Conservation (phyloP, 2,113 vertebrate species). For the Petromus typicus region DNA sequence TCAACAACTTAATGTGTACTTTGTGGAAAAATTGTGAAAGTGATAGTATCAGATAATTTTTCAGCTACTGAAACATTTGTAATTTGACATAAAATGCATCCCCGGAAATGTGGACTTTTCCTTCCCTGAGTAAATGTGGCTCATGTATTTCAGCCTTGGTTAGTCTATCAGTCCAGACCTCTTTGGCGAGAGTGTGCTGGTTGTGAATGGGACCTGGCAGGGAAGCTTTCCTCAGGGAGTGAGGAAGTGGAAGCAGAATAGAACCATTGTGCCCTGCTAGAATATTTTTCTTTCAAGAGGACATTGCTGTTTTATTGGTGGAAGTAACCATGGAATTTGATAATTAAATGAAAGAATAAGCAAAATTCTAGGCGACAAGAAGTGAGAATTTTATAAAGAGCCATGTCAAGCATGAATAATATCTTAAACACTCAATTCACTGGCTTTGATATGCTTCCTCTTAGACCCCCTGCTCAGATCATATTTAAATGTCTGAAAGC, state of each 20-base stretch:
- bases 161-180: constrained; percentile 61
- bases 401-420: constrained; percentile 78
- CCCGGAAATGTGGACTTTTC: background rate
- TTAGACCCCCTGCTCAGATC: constrained; percentile 53
- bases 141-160: background rate
- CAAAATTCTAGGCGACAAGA: constrained; percentile 73
- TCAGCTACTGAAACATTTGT: background rate
- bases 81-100: background rate
- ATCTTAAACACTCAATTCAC: constrained; percentile 73
- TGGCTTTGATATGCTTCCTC: constrained; percentile 61
- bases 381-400: constrained; percentile 75
- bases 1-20: background rate
- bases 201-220: constrained; percentile 67
- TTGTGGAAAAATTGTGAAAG: background rate
- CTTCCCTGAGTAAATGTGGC: background rate
- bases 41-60: background rate
- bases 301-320: constrained; percentile 79
- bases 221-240: constrained; percentile 48
- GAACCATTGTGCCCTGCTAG: constrained; percentile 65
- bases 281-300: constrained; percentile 72
- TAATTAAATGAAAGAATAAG: constrained; percentile 76
- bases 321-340: constrained; percentile 82
- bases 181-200: constrained; percentile 57
- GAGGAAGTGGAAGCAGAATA: constrained; percentile 70
- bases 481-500: constrained; percentile 57